phyloP scores from a whole-genome alignment of 2,113 vertebrate species.

The Anser brachyrhynchus region DNA sequence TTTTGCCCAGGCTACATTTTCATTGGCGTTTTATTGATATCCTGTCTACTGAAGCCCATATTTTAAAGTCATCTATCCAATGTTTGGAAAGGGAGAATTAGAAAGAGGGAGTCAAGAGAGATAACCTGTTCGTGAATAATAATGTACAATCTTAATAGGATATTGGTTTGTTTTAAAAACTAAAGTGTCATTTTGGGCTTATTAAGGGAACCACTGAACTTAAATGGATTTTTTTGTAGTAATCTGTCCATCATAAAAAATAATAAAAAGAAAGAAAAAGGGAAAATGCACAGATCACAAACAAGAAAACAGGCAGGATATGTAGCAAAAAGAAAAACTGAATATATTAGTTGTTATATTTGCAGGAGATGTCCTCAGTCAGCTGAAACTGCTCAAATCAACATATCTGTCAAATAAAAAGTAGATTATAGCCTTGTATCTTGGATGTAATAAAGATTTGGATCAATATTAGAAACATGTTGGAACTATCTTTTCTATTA shows the following conservation, averaged over 20 bases:
- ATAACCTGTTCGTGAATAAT: neutral
- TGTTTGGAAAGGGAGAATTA: neutral
- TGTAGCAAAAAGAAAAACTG: neutral
- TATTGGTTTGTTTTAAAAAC: neutral
- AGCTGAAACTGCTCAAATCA: neutral
- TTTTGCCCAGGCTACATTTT: neutral
- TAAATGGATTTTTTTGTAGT: neutral
- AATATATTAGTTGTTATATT: neutral
- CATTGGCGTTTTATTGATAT: neutral
- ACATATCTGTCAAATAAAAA: neutral
- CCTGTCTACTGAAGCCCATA: neutral
- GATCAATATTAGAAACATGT: neutral
- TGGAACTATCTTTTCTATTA: neutral
- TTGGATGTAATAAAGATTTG: neutral
- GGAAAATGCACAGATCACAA: neutral
- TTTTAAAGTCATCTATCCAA: neutral
- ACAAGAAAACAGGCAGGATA: neutral
- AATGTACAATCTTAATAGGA: neutral
- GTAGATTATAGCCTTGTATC: neutral
- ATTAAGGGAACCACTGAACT: neutral
- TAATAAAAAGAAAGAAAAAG: neutral
- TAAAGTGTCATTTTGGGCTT: neutral
- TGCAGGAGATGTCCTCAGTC: neutral
- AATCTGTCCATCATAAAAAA: neutral
- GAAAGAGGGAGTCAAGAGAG: neutral